These are phyloP conservation scores for Porites cylindrica DNA, from an alignment of 92 coral and sea anemone genomes.

Conservation along the genomic window DNA sequence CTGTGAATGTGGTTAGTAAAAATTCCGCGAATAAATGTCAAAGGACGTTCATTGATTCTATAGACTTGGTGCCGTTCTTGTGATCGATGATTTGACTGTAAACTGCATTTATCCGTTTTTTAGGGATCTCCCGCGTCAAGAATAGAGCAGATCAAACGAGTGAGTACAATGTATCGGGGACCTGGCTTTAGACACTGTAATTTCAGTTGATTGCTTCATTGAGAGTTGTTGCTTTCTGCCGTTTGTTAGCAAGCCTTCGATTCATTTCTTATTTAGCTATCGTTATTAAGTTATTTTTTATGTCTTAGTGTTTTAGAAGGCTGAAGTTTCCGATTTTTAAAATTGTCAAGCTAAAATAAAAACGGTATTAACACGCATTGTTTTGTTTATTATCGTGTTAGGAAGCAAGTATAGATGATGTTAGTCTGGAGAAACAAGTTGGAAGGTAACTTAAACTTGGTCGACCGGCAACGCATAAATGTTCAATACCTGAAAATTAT, in stretches of 20 bases:
- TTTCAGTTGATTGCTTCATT: background rate
- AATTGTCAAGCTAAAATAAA: background rate
- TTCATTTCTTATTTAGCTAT: background rate
- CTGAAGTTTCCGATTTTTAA: too few relatives aligned
- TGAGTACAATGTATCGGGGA: constrained; percentile 14
- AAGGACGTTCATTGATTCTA: background rate
- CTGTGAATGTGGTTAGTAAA: constrained; percentile 68
- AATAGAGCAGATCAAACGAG: constrained; percentile 90
- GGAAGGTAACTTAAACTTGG: constrained; percentile 61
- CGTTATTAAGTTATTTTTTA: too few relatives aligned
- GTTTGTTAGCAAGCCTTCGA: background rate
- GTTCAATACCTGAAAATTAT: background rate
- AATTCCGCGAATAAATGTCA: constrained; percentile 48
- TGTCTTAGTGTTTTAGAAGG: too few relatives aligned
- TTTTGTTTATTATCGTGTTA: constrained; percentile 10
- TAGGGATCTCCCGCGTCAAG: constrained; percentile 98
- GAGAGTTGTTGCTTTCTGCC: background rate
- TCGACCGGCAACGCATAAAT: background rate
- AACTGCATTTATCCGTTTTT: constrained; percentile 23
- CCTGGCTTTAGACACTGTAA: background rate
- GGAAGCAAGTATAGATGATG: constrained; percentile 89
- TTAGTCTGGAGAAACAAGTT: constrained; percentile 74
- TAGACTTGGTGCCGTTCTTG: constrained; percentile 5
- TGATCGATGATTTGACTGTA: constrained; percentile 19
- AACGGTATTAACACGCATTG: background rate